Evolutionary conservation across 2,888 invertebrate genomes (phyloP), one percentile per base, ranked within the genome.

Genomic region (Protula sp.): DNA sequence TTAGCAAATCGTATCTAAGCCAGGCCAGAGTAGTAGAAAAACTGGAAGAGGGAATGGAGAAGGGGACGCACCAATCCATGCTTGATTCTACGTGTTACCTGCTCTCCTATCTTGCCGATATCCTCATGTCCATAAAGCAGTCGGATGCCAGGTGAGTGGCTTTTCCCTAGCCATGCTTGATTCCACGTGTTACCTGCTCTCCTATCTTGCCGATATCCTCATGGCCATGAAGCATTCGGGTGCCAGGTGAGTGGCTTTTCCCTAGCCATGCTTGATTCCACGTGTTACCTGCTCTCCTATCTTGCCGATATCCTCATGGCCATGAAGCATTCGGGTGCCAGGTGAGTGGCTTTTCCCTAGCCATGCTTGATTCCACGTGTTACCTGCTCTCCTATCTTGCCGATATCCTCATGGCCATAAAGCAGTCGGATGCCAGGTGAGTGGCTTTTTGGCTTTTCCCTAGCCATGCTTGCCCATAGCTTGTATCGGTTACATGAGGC

Each of bases 281-380:
- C 91, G 0, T 92, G 92, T 71, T 90, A 91, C 53, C 83, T 94
- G 47, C 81, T 94, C 31, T 89, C 90, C 14, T 94, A 94, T 74
- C 84, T 94, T 19, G 88, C 90, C 2, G 93, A 94, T 73, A 86
- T 88, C 2, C 84, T 88, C 2, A 83, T 82, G 30, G 86, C 87
- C 0, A 80, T 88, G 24, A 82, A 81, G 65, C 74, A 74, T 48
- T 68, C 72, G 45, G 9, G 19, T 9, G 38, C 38, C n/a, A n/a
- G 27, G 83, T 84, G 28, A 71, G 75, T 72, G 83, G 75, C 55
- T 84, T 79, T 74, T 78, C 78, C 64, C 73, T 76, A 65, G 67
- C 70, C 28, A 73, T 82, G 67, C 65, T 82, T 66, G 81, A 82
- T 60, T 79, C 81, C 0, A 88, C 91, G 0, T 92, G 92, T 71